Conservation (phyloP, 1,140 invertebrate genomes). For the Solenopsis fugax region DNA sequence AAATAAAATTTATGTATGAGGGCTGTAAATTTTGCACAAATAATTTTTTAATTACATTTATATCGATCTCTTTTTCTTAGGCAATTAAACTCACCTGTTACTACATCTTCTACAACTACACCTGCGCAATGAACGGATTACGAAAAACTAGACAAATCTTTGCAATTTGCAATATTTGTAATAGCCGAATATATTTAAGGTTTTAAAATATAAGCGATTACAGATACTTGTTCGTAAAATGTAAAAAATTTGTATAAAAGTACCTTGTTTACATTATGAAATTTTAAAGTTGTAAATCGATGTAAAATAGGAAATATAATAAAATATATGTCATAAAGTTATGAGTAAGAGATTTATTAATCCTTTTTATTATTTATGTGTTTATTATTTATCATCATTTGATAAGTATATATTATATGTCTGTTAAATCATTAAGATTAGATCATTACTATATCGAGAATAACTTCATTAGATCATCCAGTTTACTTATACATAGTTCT, state of each 20-base stretch:
- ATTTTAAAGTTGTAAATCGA: not conserved
- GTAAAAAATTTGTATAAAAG: not conserved
- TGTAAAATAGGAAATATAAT: not conserved
- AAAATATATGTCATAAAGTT: not conserved
- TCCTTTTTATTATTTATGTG: not conserved
- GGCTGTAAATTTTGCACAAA: not conserved
- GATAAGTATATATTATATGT: too few species aligned
- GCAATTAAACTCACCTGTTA: slow-evolving; percentile 81
- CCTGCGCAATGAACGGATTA: slow-evolving; percentile 71
- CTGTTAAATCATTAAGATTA: too few species aligned
- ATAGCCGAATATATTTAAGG: slow-evolving; percentile 35
- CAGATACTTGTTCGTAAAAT: slow-evolving; percentile 27
- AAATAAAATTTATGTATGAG: not conserved
- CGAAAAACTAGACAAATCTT: slow-evolving; percentile 66
- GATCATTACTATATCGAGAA: not conserved
- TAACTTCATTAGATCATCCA: not conserved
- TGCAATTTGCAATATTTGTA: slow-evolving; percentile 17
- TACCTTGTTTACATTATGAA: slow-evolving; percentile 19
- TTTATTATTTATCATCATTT: not conserved
- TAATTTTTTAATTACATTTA: slow-evolving; percentile 32
- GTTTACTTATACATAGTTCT: not conserved
- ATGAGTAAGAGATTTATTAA: not conserved
- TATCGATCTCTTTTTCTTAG: slow-evolving; percentile 83
- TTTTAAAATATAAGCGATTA: slow-evolving; percentile 10
- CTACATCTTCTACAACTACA: slow-evolving; percentile 68